phyloP scores from a whole-genome alignment of 2,113 vertebrate species.

The Butastur rufipennis region DNA sequence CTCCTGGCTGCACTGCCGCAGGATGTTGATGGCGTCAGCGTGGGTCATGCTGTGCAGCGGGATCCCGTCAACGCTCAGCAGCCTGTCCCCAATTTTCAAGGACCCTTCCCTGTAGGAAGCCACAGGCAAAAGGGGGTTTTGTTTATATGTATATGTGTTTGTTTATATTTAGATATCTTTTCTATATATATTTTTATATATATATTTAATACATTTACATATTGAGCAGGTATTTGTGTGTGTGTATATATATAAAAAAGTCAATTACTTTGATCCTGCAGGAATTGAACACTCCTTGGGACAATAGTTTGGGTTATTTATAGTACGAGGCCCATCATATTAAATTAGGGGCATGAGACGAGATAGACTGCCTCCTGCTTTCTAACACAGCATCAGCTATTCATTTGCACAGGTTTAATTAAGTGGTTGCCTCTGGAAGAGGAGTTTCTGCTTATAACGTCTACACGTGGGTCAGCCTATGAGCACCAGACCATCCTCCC shows the following conservation, averaged over 20 bases:
- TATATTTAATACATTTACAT: background rate
- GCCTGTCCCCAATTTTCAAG: constrained; percentile 88
- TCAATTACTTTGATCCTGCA: background rate
- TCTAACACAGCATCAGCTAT: background rate
- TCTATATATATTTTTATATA: background rate
- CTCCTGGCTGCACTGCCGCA: constrained; percentile 90
- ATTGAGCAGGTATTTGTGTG: too few species aligned
- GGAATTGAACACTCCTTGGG: background rate
- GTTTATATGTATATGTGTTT: background rate
- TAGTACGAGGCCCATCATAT: background rate
- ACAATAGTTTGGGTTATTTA: constrained; percentile 3
- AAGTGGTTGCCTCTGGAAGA: background rate
- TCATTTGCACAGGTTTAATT: background rate
- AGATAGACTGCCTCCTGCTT: background rate
- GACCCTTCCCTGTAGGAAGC: constrained; percentile 86
- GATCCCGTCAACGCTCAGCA: constrained; percentile 91
- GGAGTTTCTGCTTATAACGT: background rate
- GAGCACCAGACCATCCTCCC: background rate
- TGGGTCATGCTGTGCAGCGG: constrained; percentile 89
- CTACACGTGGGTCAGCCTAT: background rate
- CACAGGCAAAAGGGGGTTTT: background rate
- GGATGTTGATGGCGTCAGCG: constrained; percentile 83
- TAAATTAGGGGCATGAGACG: background rate
- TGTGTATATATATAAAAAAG: rapidly evolving
- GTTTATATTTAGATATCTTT: background rate